Percentiles rank a stretch among this genome's conserved stretches.
Conservation (phyloP, 2,113 vertebrate species). For the Ailurus styani region DNA sequence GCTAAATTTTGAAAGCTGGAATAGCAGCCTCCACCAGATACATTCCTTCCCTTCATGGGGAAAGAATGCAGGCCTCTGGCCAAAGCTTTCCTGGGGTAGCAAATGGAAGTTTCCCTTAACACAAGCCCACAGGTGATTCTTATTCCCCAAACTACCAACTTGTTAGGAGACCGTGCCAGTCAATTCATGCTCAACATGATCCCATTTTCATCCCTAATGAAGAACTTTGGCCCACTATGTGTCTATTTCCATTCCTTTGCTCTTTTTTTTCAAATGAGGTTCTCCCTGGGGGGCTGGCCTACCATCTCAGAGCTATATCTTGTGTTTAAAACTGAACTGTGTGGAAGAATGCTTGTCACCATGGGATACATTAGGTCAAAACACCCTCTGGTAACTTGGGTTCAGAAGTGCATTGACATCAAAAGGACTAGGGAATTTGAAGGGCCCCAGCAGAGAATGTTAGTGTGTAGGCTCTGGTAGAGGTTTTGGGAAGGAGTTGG, state of each 20-base stretch:
- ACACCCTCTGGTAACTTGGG: background rate
- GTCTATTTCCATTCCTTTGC: background rate
- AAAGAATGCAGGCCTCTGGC: background rate
- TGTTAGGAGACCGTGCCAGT: background rate
- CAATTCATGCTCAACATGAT: background rate
- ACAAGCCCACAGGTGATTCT: background rate
- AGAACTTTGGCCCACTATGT: background rate
- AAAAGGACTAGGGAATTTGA: background rate
- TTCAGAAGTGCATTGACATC: background rate
- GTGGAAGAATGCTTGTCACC: background rate
- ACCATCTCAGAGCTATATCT: background rate
- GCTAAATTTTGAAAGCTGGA: background rate
- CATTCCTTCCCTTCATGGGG: background rate
- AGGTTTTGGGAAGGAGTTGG: background rate
- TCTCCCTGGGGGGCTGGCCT: background rate
- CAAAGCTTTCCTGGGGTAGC: background rate
- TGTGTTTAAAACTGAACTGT: background rate
- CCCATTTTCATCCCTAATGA: background rate
- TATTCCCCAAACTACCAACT: background rate
- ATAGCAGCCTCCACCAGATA: background rate
- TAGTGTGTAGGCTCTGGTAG: background rate
- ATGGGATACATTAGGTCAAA: background rate
- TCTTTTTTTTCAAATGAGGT: background rate
- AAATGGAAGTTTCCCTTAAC: background rate
- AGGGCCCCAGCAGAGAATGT: background rate